phyloP scores from a whole-genome alignment of 2,888 invertebrate species.

The Hirtodrosophila trivittata region DNA sequence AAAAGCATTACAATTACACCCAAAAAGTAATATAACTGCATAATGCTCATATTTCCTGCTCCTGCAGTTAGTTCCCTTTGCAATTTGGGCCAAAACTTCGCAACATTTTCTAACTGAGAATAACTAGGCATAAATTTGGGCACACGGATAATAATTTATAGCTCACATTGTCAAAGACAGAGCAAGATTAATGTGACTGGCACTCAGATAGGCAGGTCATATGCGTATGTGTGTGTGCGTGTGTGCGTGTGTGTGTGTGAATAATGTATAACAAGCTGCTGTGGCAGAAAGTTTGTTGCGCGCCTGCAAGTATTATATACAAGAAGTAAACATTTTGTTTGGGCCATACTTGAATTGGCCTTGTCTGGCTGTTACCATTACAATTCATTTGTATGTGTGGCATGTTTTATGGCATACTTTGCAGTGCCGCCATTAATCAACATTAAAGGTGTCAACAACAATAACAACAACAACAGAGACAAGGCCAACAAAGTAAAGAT shows the following conservation, averaged over 20 bases:
- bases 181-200: conserved; percentile 50
- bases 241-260: not conserved
- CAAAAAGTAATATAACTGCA: no score
- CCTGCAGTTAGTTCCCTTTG: no score
- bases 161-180: conserved; percentile 5
- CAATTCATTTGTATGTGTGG: conserved; percentile 74
- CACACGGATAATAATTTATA: conserved; percentile 49
- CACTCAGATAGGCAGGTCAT: conserved; percentile 29
- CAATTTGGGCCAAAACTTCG: conserved; percentile 3
- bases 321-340: conserved; percentile 16
- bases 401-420: conserved; percentile 67
- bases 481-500: conserved; percentile 6
- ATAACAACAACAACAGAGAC: conserved; percentile 25
- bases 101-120: not conserved
- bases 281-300: not conserved
- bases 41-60: no score
- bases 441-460: conserved; percentile 73
- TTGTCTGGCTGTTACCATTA: conserved; percentile 38
- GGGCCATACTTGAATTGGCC: conserved; percentile 22
- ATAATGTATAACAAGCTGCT: conserved; percentile 8
- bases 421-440: conserved; percentile 64
- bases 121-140: conserved; percentile 28
- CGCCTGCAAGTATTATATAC: not conserved
- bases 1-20: no score
- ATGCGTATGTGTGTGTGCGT: conserved; percentile 1